Conservation (phyloP, 2,113 vertebrate genomes). For the Vanacampus margaritifer region DNA sequence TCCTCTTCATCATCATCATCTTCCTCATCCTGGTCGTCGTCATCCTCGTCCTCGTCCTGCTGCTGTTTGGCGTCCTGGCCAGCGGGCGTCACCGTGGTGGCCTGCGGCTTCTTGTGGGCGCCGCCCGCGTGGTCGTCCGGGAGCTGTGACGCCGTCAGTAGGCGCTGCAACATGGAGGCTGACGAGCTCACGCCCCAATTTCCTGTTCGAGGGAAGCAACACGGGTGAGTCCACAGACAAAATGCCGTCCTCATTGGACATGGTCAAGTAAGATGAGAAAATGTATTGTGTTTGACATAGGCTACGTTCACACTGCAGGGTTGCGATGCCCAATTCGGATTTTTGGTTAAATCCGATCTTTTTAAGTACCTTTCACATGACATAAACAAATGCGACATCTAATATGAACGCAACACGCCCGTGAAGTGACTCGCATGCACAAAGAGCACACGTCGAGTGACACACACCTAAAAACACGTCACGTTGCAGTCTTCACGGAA, state of each 20-base stretch:
- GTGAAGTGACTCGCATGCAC: too few species aligned
- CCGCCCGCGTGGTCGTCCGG: slow-evolving; percentile 57
- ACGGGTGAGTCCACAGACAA: background rate
- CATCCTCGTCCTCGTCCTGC: slow-evolving; percentile 18
- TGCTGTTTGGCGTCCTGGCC: background rate
- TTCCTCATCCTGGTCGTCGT: slow-evolving; percentile 23
- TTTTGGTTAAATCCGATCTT: too few species aligned
- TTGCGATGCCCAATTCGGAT: too few species aligned
- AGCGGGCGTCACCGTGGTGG: slow-evolving; percentile 11
- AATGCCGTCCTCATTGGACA: background rate
- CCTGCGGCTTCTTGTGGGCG: slow-evolving; percentile 36
- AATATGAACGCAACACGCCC: too few species aligned
- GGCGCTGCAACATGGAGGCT: slow-evolving; percentile 75
- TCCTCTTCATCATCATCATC: slow-evolving; percentile 36
- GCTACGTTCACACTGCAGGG: too few species aligned
- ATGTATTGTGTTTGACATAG: too few species aligned
- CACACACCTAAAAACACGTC: too few species aligned
- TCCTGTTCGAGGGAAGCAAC: slow-evolving; percentile 1
- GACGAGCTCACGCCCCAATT: slow-evolving; percentile 52
- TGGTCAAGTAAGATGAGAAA: too few species aligned
- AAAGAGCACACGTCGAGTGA: too few species aligned
- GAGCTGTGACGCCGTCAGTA: slow-evolving; percentile 74
- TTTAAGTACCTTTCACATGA: too few species aligned
- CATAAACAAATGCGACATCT: too few species aligned
- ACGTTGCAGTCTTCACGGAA: too few species aligned